phyloP scores from a whole-genome alignment of 92 coral and sea anemone species.

The Parazoanthus darwini region DNA sequence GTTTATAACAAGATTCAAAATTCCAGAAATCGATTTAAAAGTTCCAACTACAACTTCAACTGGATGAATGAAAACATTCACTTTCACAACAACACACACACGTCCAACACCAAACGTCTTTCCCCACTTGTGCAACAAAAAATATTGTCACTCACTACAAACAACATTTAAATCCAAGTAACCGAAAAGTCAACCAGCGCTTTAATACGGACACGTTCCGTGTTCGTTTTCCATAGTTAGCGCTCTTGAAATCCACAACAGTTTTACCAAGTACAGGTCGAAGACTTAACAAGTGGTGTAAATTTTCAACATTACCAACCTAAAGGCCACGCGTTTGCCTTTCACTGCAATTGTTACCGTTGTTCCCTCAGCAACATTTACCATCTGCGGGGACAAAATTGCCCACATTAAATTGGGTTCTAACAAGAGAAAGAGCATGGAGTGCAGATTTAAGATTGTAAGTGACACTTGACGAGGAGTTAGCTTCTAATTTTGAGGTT shows the following conservation, averaged over 20 bases:
- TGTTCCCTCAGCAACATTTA: slow-evolving; percentile 86
- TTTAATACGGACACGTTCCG: background rate
- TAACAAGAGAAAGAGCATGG: background rate
- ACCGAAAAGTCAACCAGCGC: no score
- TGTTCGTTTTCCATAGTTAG: background rate
- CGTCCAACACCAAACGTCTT: no score
- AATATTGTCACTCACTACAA: no score
- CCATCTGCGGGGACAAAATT: slow-evolving; percentile 60
- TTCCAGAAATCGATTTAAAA: no score
- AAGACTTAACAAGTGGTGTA: background rate
- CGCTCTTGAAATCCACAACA: background rate
- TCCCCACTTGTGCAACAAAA: no score
- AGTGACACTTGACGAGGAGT: no score
- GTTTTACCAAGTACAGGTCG: background rate
- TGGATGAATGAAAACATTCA: no score
- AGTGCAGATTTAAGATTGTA: no score
- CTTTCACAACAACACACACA: no score
- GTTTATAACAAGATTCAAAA: no score
- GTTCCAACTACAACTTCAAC: no score
- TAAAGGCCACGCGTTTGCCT: slow-evolving; percentile 94
- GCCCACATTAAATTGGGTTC: background rate
- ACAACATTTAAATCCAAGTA: no score
- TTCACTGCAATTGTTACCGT: slow-evolving; percentile 76
- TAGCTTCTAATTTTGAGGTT: background rate
- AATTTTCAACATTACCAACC: slow-evolving; percentile 41